A percentile compares a stretch with the other conserved stretches of the same genome.
These are phyloP conservation scores for Mycteria americana DNA, from an alignment of 2,797 vertebrate species.

Conservation along the genomic window DNA sequence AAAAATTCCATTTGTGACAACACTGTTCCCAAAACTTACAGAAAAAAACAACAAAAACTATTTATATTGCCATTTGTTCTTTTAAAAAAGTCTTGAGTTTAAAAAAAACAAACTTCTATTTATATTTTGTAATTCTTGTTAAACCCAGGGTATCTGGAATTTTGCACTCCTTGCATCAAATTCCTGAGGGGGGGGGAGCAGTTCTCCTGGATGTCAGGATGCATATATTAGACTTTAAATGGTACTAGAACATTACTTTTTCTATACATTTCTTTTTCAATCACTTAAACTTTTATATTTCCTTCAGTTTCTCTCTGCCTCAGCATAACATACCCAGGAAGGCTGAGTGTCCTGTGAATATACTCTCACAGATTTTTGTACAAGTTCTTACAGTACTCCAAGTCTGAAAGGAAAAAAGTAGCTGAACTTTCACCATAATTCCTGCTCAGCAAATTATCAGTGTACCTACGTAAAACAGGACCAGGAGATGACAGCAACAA, in stretches of 20 bases:
- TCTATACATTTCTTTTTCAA: not conserved
- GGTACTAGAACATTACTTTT: not conserved
- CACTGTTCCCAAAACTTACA: not conserved
- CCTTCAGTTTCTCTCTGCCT: not conserved
- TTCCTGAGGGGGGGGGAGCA: not conserved
- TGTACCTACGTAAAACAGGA: not conserved
- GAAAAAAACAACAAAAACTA: not conserved
- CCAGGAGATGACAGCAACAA: not conserved
- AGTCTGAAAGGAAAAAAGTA: not conserved
- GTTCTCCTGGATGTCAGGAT: not conserved
- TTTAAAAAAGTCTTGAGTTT: not conserved
- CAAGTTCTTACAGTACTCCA: not conserved
- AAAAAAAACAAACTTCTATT: not conserved
- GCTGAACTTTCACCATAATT: not conserved
- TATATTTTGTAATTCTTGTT: not conserved
- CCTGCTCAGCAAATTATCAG: not conserved
- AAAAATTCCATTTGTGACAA: not conserved
- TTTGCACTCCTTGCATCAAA: not conserved
- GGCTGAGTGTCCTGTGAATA: not conserved
- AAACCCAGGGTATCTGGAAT: not conserved
- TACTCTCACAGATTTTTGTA: not conserved
- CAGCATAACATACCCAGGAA: not conserved
- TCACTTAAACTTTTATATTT: not conserved
- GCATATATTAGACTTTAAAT: not conserved
- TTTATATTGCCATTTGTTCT: accelerated